A percentile compares a stretch with the other conserved stretches of the same genome.
Evolutionary conservation across 1,140 invertebrate species (phyloP).

Genomic region (Trachymyrmex septentrionalis): DNA sequence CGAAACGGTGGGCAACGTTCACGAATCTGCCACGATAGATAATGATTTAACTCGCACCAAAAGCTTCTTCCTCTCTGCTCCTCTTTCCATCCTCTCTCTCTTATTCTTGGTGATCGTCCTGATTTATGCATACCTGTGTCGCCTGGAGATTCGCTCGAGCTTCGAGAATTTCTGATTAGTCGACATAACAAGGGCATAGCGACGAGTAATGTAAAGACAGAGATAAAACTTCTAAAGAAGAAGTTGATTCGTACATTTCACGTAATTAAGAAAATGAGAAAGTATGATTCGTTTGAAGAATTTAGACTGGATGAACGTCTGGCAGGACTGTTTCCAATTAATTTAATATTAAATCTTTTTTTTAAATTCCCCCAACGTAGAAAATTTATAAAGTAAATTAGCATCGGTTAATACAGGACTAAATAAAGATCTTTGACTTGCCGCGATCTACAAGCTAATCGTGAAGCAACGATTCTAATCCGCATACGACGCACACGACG

Average conservation of each 20-base stretch:
- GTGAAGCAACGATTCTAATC: constrained; percentile 68
- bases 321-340: neutral
- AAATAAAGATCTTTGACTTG: constrained; percentile 53
- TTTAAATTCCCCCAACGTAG: neutral
- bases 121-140: constrained; percentile 62
- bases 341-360: constrained; percentile 3
- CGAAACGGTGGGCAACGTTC: neutral
- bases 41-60: constrained; percentile 18
- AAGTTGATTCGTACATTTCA: neutral
- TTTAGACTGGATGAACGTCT: neutral
- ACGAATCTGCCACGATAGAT: neutral
- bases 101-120: constrained; percentile 18
- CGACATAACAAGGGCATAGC: neutral
- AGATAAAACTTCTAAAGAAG: neutral
- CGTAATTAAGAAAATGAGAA: neutral
- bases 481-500: neutral
- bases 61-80: neutral
- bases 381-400: constrained; percentile 3
- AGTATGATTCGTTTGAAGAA: neutral
- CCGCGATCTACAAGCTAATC: constrained; percentile 69
- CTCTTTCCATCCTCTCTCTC: neutral
- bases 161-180: constrained; percentile 58
- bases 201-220: neutral
- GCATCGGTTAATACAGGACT: neutral
- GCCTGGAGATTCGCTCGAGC: constrained; percentile 8